phyloP scores from a whole-genome alignment of 2,797 vertebrate species.

The Sciurus vulgaris region DNA sequence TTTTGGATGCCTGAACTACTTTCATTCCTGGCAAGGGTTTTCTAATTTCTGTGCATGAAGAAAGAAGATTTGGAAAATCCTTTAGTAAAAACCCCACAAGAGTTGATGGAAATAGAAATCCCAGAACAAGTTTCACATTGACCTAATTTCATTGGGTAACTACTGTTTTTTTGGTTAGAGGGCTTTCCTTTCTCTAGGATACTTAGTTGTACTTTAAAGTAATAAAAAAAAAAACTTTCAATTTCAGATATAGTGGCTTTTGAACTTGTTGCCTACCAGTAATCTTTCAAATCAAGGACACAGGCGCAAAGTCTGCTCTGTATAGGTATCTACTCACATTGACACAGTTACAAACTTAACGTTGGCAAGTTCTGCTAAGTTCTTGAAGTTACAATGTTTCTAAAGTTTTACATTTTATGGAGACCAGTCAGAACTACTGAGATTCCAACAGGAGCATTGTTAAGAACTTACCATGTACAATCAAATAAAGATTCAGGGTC shows the following conservation, averaged over 20 bases:
- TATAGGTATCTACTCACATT: neutral
- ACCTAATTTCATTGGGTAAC: conserved; percentile 19
- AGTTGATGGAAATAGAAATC: conserved; percentile 13
- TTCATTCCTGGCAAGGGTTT: conserved; percentile 34
- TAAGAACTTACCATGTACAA: neutral
- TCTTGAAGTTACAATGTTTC: neutral
- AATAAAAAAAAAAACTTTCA: conserved; percentile 12
- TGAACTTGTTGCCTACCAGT: neutral
- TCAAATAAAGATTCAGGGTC: neutral
- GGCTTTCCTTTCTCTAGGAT: neutral
- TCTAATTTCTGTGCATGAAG: conserved; percentile 47
- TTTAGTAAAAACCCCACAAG: conserved; percentile 16
- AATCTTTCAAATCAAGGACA: neutral
- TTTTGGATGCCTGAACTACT: conserved; percentile 50
- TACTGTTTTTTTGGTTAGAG: neutral
- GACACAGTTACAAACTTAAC: neutral
- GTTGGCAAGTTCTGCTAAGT: neutral
- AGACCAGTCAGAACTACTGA: neutral
- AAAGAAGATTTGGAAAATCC: conserved; percentile 44
- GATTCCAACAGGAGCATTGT: neutral
- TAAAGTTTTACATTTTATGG: conserved; percentile 11
- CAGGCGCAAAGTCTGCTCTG: neutral
- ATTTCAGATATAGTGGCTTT: conserved; percentile 8
- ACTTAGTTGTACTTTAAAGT: neutral
- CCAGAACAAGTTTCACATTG: neutral